Evolutionary conservation across 2,888 invertebrate species (phyloP), one percentile per base, ranked within the genome.

Genomic region (Tetranychus piercei): DNA sequence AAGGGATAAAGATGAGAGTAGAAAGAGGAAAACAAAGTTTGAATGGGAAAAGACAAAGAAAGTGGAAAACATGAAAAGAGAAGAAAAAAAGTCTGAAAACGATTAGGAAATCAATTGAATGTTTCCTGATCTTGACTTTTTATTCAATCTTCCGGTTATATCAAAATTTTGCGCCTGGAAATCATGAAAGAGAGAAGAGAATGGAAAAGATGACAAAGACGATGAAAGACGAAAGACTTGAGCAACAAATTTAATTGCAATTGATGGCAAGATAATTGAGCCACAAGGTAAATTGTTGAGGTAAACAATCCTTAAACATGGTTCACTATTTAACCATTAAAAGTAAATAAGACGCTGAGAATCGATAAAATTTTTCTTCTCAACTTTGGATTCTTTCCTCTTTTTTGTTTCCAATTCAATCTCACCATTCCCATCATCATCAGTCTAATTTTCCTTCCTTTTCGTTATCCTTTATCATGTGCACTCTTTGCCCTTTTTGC

Each of bases 91-190:
- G 15, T 15, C 11, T 55, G 15, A 55, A 55, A 55, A 55, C 55
- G 55, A 55, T 55, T 55, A 55, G 55, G 55, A 55, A 55, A 55
- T 55, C 55, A 55, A 55, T 55, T 55, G 55, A 55, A 55, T 55
- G 55, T 55, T 55, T 55, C 55, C 55, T 55, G 55, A 55, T 55
- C 55, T 55, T 55, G 9, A 55, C 55, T 55, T 55, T 55, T 55
- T 55, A 55, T 55, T 55, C 55, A 15, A 15, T 55, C 55, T 55
- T 55, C 55, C 55, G 55, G 55, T 55, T 15, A 55, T 55, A 55
- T 55, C 15, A 55, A 55, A 55, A 55, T 55, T 55, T 9, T 55
- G 15, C 55, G 9, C 15, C 55, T 55, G 55, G 55, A 15, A 55
- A 55, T 6, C 11, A 55, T 9, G 55, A 45, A 45, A 6, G 4